A percentile compares a stretch with the other conserved stretches of the same genome.
Conservation (phyloP, 2,113 vertebrate species). For the Conger conger region DNA sequence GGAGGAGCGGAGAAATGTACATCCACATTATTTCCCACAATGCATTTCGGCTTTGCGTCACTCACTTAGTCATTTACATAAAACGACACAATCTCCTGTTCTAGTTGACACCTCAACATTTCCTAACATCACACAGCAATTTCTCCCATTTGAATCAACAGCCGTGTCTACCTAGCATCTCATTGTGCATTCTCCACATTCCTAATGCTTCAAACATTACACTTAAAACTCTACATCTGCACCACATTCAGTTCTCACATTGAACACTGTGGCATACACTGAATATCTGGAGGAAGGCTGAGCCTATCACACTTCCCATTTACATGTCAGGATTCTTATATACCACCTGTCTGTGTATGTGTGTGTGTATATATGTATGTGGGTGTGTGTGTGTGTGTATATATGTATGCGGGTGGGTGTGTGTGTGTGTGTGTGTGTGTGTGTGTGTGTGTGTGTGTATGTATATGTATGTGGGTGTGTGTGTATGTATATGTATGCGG, state of each 20-base stretch:
- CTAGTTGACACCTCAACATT: no score
- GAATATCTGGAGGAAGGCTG: no score
- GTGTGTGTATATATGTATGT: not conserved
- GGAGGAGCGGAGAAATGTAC: slow-evolving; percentile 33
- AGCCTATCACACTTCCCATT: not conserved
- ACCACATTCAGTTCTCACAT: not conserved
- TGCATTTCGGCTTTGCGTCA: no score
- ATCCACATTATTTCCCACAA: not conserved
- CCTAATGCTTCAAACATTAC: not conserved
- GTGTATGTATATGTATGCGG: not conserved
- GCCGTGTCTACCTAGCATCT: not conserved
- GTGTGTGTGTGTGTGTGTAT: not conserved
- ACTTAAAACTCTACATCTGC: not conserved
- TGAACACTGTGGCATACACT: not conserved
- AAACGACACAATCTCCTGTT: no score
- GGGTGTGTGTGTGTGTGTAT: not conserved
- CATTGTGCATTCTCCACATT: not conserved
- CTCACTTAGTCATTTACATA: no score
- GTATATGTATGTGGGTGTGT: not conserved
- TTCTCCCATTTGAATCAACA: not conserved
- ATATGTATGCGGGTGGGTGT: not conserved
- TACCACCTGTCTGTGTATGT: not conserved
- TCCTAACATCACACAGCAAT: no score
- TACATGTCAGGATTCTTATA: no score
- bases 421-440: not conserved